Evolutionary conservation across 2,888 invertebrate species (phyloP).

Genomic region (Andrena dorsata): DNA sequence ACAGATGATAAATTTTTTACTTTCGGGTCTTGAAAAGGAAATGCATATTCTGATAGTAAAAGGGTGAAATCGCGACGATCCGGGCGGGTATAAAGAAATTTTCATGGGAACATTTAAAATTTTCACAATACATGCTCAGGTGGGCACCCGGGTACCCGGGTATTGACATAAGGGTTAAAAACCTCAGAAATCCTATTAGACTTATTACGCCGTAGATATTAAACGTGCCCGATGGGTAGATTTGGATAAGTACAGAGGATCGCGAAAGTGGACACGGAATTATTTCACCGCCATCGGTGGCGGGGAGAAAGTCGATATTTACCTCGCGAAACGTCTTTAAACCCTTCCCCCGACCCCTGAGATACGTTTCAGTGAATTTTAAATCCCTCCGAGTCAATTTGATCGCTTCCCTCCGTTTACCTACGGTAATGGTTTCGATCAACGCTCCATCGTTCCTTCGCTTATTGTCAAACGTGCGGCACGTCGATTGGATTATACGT

Average conservation of each 20-base stretch:
- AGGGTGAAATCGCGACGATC: too few species aligned
- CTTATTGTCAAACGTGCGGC: not conserved
- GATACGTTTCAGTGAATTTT: not conserved
- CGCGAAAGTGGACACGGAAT: slow-evolving; percentile 31
- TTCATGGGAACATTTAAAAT: too few species aligned
- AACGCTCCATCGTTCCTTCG: slow-evolving; percentile 7
- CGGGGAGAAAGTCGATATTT: slow-evolving; percentile 31
- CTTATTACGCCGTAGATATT: too few species aligned
- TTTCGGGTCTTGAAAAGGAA: too few species aligned
- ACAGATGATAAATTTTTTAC: too few species aligned
- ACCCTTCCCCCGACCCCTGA: not conserved
- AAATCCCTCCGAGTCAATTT: slow-evolving; percentile 22
- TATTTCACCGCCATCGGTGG: slow-evolving; percentile 5
- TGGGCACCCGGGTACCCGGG: too few species aligned
- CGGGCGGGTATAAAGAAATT: too few species aligned
- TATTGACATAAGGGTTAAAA: too few species aligned
- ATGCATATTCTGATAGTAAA: too few species aligned
- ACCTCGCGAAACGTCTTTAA: slow-evolving; percentile 12
- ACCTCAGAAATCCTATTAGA: not conserved
- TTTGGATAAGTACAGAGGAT: not conserved
- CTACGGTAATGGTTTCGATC: slow-evolving; percentile 1
- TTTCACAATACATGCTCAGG: too few species aligned
- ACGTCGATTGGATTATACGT: slow-evolving; percentile 19
- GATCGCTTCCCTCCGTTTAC: slow-evolving; percentile 19
- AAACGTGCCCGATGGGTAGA: not conserved